Base-by-base conservation (phyloP, 2,113 vertebrate genomes). In the Salvator merianae region DNA sequence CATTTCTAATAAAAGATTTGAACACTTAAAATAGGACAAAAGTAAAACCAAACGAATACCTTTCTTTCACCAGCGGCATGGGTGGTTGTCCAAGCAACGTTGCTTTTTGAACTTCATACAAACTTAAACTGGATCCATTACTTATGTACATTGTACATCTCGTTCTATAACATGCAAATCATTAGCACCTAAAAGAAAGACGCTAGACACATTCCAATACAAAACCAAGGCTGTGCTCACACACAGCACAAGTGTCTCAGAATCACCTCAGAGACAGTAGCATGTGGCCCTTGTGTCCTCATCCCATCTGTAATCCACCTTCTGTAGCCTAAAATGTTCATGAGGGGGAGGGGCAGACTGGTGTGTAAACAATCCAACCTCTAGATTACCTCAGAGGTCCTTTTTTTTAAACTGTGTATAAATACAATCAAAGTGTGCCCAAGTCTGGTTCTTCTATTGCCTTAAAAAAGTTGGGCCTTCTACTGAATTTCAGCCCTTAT, bases 1-100 rank as follows among this genome's bases (percentile, higher is more conserved):
- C 65, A 88, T 84, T 43, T 79, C 40, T 73, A 86, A 73, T 24
- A 36, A 38, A 74, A 74, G 36, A 30, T 43, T 70, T 77, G 80
- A 20, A 2, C 34, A 3, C 1, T 88, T 77, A 72, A 88, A 88
- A 84, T 1, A 14, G 40, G 18, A 68, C 40, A 38, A 79, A 82
- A 75, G 43, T 9, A 84, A 4, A 24, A 22, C 40, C 47, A 62
- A 66, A 66, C n/a, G 63, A 4, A 8, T 79, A 43, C n/a, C 18
- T 68, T 47, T 14, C 66, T 79, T 47, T 69, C 78, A 43, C 77
- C n/a, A 7, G 47, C 10, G 36, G n/a, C n/a, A n/a, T n/a, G n/a
- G n/a, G n/a, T n/a, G 36, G 28, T 10, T 47, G 26, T 14, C 9
- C 63, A 50, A 50, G 68, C 30, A 80, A 50, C 1, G n/a, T 7